These are phyloP conservation scores for Muntiacus reevesi DNA, from an alignment of 2,113 vertebrate genomes.

Conservation along the genomic window DNA sequence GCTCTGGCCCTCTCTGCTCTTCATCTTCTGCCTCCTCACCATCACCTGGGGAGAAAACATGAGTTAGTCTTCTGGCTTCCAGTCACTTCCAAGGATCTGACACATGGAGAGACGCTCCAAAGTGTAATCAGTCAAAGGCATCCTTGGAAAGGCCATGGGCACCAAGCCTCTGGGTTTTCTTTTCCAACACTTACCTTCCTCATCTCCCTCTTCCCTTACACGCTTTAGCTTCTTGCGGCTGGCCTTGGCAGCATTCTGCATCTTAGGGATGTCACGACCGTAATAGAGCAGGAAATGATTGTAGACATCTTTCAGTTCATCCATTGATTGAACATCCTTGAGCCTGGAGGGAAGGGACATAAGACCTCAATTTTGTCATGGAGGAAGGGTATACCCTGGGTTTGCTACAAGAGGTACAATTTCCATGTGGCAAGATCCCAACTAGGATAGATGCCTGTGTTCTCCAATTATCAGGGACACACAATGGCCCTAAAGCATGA, in stretches of 20 bases:
- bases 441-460: not conserved
- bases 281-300: slow-evolving; percentile 98
- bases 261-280: slow-evolving; percentile 96
- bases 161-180: not conserved
- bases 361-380: slow-evolving; percentile 13
- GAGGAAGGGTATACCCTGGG: not conserved
- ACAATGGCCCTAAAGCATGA: not conserved
- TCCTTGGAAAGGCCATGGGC: not conserved
- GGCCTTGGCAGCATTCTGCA: slow-evolving; percentile 95
- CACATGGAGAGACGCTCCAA: not conserved
- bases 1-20: slow-evolving; percentile 94
- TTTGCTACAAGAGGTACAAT: not conserved
- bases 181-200: slow-evolving; percentile 80
- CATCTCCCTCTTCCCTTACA: slow-evolving; percentile 90
- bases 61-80: not conserved
- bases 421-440: not conserved
- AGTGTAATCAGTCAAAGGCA: not conserved
- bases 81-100: not conserved
- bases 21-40: slow-evolving; percentile 91
- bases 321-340: slow-evolving; percentile 97
- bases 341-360: slow-evolving; percentile 79
- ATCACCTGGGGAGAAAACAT: slow-evolving; percentile 80
- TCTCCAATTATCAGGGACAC: not conserved
- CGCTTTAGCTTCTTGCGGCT: slow-evolving; percentile 93
- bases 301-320: slow-evolving; percentile 96